Percentiles rank a stretch among this genome's conserved stretches.
phyloP scores from a whole-genome alignment of 2,888 invertebrate genomes.

The Drepanosiphum platanoidis region DNA sequence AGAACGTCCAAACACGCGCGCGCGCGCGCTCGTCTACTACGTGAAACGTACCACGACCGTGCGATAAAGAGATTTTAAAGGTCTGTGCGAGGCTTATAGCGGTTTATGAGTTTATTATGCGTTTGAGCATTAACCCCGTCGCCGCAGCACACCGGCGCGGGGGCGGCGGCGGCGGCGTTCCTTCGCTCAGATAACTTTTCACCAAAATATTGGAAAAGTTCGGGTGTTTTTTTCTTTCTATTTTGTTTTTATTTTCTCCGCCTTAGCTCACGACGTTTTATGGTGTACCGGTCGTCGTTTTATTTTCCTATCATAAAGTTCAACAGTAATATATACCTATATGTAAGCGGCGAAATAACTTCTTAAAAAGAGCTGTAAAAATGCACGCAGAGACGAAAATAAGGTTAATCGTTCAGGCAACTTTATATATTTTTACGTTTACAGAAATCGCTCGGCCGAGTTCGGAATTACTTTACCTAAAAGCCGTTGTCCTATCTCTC shows the following conservation, averaged over 20 bases:
- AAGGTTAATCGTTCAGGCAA: slow-evolving; percentile 12
- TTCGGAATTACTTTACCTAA: background rate
- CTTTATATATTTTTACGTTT: background rate
- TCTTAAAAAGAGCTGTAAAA: slow-evolving; percentile 50
- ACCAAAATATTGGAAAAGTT: slow-evolving; percentile 58
- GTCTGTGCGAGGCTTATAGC: slow-evolving; percentile 38
- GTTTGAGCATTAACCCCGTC: slow-evolving; percentile 3
- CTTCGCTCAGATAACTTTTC: slow-evolving; percentile 9
- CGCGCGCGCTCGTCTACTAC: background rate
- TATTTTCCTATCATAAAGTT: slow-evolving; percentile 34
- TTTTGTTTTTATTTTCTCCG: slow-evolving; percentile 34
- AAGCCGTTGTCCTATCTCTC: no score
- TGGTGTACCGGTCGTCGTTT: slow-evolving; percentile 9
- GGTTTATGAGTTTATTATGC: slow-evolving; percentile 61
- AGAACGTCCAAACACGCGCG: background rate
- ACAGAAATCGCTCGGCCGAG: background rate
- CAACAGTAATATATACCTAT: background rate
- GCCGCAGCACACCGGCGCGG: background rate
- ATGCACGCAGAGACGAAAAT: slow-evolving; percentile 5
- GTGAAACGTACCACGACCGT: background rate
- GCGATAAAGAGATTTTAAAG: slow-evolving; percentile 57
- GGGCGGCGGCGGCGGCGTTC: background rate
- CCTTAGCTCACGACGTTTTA: background rate
- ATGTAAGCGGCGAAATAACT: slow-evolving; percentile 3
- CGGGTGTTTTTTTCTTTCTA: background rate